phyloP scores from a whole-genome alignment of 2,888 invertebrate species.

The Parthenolecanium corni region DNA sequence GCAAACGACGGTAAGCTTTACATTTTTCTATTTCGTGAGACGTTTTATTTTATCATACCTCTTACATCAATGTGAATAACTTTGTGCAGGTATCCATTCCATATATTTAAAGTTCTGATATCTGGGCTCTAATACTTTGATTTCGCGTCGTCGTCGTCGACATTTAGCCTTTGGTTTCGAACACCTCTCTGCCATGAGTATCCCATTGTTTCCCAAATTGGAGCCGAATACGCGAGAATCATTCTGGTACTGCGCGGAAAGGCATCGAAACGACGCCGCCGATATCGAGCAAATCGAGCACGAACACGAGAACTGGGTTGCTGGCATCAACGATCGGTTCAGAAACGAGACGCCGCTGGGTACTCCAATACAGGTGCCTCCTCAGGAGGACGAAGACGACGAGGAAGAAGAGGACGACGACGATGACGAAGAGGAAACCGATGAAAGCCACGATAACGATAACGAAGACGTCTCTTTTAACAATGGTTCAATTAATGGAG shows the following conservation, averaged over 20 bases:
- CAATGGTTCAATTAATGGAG: constrained; percentile 16
- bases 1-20: too few relatives aligned
- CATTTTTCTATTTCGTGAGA: too few relatives aligned
- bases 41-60: too few relatives aligned
- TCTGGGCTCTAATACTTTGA: too few relatives aligned
- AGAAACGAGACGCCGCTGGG: constrained; percentile 9
- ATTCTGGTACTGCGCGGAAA: constrained; percentile 20
- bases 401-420: constrained; percentile 25
- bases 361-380: constrained; percentile 16
- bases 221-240: constrained; percentile 8
- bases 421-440: constrained; percentile 18
- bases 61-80: too few relatives aligned
- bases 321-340: constrained; percentile 11
- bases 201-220: constrained; percentile 15
- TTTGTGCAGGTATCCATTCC: too few relatives aligned
- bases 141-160: too few relatives aligned
- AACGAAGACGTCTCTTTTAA: constrained; percentile 16
- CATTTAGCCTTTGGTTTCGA: too few relatives aligned
- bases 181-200: constrained; percentile 8
- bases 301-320: constrained; percentile 16
- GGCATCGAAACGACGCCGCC: constrained; percentile 5
- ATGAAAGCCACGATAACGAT: constrained; percentile 24
- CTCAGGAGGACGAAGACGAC: constrained; percentile 18
- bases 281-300: constrained; percentile 25
- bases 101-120: too few relatives aligned